Base-by-base conservation (phyloP, 2,797 vertebrate genomes). In the Oophaga sylvatica region DNA sequence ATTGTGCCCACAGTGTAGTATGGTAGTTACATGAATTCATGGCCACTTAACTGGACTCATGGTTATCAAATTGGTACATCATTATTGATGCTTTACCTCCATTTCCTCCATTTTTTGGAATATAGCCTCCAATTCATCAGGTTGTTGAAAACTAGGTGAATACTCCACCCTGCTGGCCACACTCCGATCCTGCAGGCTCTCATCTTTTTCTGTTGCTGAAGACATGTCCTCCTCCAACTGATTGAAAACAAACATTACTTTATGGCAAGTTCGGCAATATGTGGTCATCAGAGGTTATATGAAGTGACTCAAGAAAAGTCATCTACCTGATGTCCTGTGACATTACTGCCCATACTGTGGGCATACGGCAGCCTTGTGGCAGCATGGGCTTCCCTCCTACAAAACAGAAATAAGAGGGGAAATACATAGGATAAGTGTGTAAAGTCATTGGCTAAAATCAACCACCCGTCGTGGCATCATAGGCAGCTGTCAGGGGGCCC, bases 41-140 rank as follows among this genome's bases (percentile, higher is more conserved):
- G 35, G 35, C 35, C 35, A 41, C 35, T 41, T 41, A 5, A 41
- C 5, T 41, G 35, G 35, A 41, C 35, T 41, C 35, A 3, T 41
- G 35, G 35, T 41, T 41, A 41, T 5, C 35, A 41, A 41, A 41
- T 41, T 41, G 35, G 35, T 41, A 5, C 35, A 41, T 3, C 35
- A 53, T 45, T 45, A 17, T 90, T 63, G 22, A 63, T 35, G 9
- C 31, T 41, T 91, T 92, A 99, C 98, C 95, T 99, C 98, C 86
- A 99, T 99, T 92, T 99, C 97, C 91, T 99, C 97, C 96, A 99
- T 96, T 90, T 97, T 96, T 89, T 95, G 94, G 91, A 99, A 94
- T 97, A 99, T 98, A 81, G 90, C 94, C 91, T 98, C 96, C 90
- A 99, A 91, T 22, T 93, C 93, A 22, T 90, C 85, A 85, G 93